phyloP scores from a whole-genome alignment of 2,113 vertebrate species.

The Geococcyx californianus region DNA sequence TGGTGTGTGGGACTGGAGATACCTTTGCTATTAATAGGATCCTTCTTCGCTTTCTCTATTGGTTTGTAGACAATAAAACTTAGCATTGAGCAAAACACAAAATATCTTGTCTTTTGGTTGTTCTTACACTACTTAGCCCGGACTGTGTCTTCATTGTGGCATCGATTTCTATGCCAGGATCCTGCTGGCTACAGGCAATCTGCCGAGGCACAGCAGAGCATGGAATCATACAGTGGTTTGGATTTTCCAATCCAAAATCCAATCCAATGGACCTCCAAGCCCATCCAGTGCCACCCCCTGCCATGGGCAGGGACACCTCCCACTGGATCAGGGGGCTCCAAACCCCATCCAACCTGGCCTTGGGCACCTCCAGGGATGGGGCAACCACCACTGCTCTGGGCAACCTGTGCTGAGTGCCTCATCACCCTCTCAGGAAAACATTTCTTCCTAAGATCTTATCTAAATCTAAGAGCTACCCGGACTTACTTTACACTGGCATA shows the following conservation, averaged over 20 bases:
- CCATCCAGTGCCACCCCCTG: too few species aligned
- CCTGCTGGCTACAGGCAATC: rapidly evolving
- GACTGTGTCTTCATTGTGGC: rapidly evolving
- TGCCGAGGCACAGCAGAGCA: neutral
- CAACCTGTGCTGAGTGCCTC: too few species aligned
- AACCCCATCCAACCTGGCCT: too few species aligned
- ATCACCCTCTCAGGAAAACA: too few species aligned
- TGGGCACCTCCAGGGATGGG: too few species aligned
- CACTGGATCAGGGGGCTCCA: too few species aligned
- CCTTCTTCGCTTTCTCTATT: neutral
- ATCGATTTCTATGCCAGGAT: rapidly evolving
- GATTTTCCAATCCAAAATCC: too few species aligned
- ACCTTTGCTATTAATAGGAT: neutral
- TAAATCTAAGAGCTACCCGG: neutral
- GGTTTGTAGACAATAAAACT: conserved; percentile 47
- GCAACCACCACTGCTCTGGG: too few species aligned
- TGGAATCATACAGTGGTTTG: too few species aligned
- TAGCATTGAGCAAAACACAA: neutral
- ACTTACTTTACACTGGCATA: neutral
- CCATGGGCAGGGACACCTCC: too few species aligned
- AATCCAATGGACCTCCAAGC: too few species aligned
- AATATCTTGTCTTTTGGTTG: neutral
- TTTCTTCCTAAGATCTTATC: too few species aligned
- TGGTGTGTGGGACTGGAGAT: neutral
- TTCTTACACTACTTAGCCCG: neutral